Percentiles rank a stretch among this genome's conserved stretches.
These are phyloP conservation scores for Pseudochaenichthys georgianus DNA, from an alignment of 2,797 vertebrate genomes.

Conservation along the genomic window DNA sequence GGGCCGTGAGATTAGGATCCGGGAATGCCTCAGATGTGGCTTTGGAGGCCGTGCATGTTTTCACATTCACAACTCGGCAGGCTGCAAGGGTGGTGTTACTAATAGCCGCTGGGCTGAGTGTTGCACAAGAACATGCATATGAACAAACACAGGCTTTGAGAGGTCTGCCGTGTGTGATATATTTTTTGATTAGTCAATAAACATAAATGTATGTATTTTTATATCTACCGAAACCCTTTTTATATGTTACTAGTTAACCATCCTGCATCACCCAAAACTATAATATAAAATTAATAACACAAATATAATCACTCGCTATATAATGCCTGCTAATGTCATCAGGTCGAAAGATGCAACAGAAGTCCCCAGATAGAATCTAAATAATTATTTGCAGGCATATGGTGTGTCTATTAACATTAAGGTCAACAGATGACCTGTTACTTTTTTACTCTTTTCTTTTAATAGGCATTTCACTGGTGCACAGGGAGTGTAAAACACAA, in stretches of 20 bases:
- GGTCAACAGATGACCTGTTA: neutral
- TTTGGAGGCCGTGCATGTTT: conserved; percentile 61
- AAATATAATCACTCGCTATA: neutral
- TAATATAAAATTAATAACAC: no score
- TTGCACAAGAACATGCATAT: conserved; percentile 22
- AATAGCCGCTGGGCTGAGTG: conserved; percentile 24
- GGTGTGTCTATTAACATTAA: neutral
- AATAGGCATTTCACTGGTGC: neutral
- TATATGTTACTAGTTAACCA: no score
- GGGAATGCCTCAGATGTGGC: conserved; percentile 71
- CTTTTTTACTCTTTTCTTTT: neutral
- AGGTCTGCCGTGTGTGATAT: neutral
- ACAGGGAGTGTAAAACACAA: neutral
- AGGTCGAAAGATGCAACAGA: neutral
- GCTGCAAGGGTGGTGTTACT: conserved; percentile 34
- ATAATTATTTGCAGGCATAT: neutral
- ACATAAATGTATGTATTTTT: no score
- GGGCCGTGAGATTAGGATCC: conserved; percentile 68
- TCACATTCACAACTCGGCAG: conserved; percentile 64
- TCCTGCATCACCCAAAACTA: no score
- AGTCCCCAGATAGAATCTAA: neutral
- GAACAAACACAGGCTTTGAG: conserved; percentile 29
- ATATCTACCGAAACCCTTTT: no score
- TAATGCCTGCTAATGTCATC: neutral
- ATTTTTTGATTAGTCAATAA: no score